Evolutionary conservation across 2,113 vertebrate genomes (phyloP).

Genomic region (Alouatta palliata): DNA sequence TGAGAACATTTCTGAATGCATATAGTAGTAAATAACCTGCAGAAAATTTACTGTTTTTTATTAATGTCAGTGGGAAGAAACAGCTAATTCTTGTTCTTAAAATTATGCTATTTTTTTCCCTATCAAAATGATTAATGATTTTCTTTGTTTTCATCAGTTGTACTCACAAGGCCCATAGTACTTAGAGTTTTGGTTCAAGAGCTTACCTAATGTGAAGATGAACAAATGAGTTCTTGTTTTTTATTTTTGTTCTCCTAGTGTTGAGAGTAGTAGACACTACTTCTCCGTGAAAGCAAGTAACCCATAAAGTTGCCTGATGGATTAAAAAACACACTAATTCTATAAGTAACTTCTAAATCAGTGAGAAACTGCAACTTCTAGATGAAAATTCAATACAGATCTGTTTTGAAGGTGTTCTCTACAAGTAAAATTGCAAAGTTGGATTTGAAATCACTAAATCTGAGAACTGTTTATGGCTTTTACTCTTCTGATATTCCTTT

Average conservation of each 20-base stretch:
- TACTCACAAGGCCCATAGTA: background rate
- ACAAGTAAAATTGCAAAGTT: background rate
- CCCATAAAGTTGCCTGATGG: background rate
- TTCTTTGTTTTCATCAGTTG: slow-evolving; percentile 8
- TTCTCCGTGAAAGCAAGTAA: background rate
- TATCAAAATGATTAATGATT: background rate
- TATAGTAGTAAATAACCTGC: background rate
- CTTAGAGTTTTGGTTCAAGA: background rate
- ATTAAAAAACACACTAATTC: background rate
- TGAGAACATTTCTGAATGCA: background rate
- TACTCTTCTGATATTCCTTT: background rate
- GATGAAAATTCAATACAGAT: background rate
- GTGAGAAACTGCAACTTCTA: background rate
- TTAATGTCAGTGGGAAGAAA: background rate
- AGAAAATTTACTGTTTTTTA: slow-evolving; percentile 16
- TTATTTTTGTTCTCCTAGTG: background rate
- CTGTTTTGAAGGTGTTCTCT: background rate
- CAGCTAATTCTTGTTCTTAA: background rate
- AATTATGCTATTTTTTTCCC: slow-evolving; percentile 4
- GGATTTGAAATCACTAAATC: background rate
- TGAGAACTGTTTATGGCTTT: background rate
- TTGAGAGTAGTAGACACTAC: background rate
- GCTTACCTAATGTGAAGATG: background rate
- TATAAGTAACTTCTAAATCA: slow-evolving; percentile 6
- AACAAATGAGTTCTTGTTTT: background rate